Evolutionary conservation across 2,888 invertebrate species (phyloP), one percentile per base, ranked within the genome.

Genomic region (Cylindroiulus punctatus): DNA sequence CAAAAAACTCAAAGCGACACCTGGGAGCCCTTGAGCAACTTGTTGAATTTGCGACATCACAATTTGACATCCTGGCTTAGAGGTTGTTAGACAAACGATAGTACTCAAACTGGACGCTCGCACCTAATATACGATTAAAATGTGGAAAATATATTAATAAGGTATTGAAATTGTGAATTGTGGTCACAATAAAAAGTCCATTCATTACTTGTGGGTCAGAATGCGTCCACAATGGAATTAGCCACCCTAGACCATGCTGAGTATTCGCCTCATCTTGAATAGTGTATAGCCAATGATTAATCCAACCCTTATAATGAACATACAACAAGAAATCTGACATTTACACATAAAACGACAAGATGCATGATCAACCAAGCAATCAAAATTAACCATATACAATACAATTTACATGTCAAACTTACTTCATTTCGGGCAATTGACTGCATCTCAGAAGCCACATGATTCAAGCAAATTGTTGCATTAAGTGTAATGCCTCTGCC

Each of bases 11-110:
- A 91, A 90, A 0, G 90, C 90, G 7, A 90, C 89, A 5, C 90
- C 91, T 91, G 90, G 91, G 87, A 91, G 89, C 22, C 91, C 90
- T 14, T 91, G 90, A 86, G 90, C 89, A 82, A 90, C 89, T 87
- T 90, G 90, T 88, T 89, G 90, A 88, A 90, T 90, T 87, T 90
- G 90, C 4, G 89, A 88, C 8, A 89, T 89, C 89, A 91, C 88
- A 86, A 90, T 88, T 84, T 89, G 88, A 42, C 90, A 89, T 30
- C 90, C 91, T 42, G 89, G 88, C 86, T 90, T 90, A n/a, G 89
- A 89, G 26, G 89, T 89, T 42, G 90, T 89, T 89, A 91, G 88
- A 81, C 90, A 89, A 42, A 90, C 90, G 85, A 90, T 90, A 57
- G 91, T 90, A 32, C 90, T 90, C 7, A 91, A 88, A 7, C 91